Evolutionary conservation across 2,888 invertebrate genomes (phyloP).

Genomic region (Tipula vernalis): DNA sequence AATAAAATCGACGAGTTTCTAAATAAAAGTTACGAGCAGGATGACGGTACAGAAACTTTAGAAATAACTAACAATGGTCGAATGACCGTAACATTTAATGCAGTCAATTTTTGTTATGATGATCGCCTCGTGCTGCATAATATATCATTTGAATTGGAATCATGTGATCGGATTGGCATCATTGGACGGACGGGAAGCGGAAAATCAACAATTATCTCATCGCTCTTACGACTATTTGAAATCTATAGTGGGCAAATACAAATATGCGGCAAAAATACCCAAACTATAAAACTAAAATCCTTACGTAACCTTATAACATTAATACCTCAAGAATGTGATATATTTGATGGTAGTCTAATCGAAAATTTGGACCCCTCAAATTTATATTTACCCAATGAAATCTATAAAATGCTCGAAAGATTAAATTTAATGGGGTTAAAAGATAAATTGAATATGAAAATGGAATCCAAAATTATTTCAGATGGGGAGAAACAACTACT

Average conservation of each 20-base stretch:
- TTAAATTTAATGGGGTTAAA: slow-evolving; percentile 35
- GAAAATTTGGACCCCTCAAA: slow-evolving; percentile 44
- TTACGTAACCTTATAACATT: slow-evolving; percentile 36
- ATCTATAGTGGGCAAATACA: slow-evolving; percentile 31
- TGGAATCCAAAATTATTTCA: slow-evolving; percentile 28
- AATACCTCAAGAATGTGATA: slow-evolving; percentile 43
- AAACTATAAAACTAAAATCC: slow-evolving; percentile 35
- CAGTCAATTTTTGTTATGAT: neutral
- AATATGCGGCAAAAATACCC: slow-evolving; percentile 35
- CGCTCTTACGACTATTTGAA: slow-evolving; percentile 37
- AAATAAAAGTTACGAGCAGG: neutral
- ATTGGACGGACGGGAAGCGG: slow-evolving; percentile 38
- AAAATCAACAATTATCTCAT: slow-evolving; percentile 37
- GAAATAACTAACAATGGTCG: neutral
- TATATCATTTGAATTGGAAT: neutral
- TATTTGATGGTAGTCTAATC: slow-evolving; percentile 43
- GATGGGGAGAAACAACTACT: slow-evolving; percentile 40
- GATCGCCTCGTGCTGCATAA: neutral
- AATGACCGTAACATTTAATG: neutral
- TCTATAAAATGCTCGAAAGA: slow-evolving; percentile 41
- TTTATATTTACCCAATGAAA: slow-evolving; percentile 34
- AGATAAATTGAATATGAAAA: slow-evolving; percentile 25
- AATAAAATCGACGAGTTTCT: neutral
- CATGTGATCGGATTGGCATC: slow-evolving; percentile 30
- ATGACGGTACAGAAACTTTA: neutral